Percentiles rank a stretch among this genome's conserved stretches.
Conservation (phyloP, 2,113 vertebrate species). For the Oceanites oceanicus region DNA sequence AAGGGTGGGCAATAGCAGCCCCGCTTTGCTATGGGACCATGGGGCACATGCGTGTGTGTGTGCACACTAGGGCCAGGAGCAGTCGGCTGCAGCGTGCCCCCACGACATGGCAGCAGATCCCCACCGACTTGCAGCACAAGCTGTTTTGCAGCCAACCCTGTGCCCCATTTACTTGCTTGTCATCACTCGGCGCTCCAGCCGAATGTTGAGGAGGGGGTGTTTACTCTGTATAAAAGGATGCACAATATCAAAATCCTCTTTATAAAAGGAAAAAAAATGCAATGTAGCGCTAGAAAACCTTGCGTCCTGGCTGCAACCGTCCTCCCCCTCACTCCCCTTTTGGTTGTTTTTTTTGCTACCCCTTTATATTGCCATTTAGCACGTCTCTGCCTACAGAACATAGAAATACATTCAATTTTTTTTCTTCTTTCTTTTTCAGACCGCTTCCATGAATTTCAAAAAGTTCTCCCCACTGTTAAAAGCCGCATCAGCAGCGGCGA, state of each 20-base stretch:
- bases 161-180: neutral
- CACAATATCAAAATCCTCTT: slow-evolving; percentile 47
- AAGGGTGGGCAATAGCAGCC: neutral
- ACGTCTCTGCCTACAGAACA: neutral
- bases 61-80: neutral
- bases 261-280: neutral
- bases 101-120: rapidly evolving
- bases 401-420: neutral
- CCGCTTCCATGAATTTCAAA: neutral
- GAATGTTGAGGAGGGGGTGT: rapidly evolving
- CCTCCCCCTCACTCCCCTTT: rapidly evolving
- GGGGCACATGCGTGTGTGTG: no score
- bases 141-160: neutral
- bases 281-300: neutral
- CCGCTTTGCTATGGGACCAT: neutral
- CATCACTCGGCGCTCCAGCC: rapidly evolving
- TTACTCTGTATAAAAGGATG: neutral
- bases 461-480: neutral
- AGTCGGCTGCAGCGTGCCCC: neutral
- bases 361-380: neutral
- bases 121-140: neutral
- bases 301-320: rapidly evolving
- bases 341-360: neutral
- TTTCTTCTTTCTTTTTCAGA: neutral
- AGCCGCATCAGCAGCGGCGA: rapidly evolving